These are phyloP conservation scores for Thysanoteuthis rhombus DNA, from an alignment of 2,888 invertebrate species.

Conservation along the genomic window DNA sequence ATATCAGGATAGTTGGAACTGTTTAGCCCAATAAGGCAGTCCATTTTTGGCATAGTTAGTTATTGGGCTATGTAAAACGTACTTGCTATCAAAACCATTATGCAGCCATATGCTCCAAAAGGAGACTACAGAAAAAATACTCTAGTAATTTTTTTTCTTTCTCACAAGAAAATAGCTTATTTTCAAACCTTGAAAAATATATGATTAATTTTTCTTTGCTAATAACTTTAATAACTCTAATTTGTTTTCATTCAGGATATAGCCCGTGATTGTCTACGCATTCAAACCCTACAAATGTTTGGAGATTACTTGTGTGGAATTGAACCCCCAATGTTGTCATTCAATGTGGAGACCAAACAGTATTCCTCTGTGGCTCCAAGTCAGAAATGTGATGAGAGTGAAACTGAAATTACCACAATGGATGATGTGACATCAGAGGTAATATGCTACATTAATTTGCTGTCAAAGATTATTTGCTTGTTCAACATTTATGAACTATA, in stretches of 20 bases:
- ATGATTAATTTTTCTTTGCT: neutral
- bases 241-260: slow-evolving; percentile 73
- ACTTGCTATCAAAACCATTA: too few species aligned
- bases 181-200: neutral
- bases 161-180: neutral
- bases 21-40: too few species aligned
- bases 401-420: slow-evolving; percentile 57
- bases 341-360: slow-evolving; percentile 58
- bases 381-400: slow-evolving; percentile 47
- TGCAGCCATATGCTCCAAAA: too few species aligned
- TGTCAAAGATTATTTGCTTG: neutral
- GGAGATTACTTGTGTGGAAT: slow-evolving; percentile 86
- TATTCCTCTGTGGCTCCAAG: slow-evolving; percentile 61
- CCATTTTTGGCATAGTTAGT: too few species aligned
- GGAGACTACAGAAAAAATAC: too few species aligned
- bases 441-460: neutral
- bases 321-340: slow-evolving; percentile 84
- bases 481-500: neutral
- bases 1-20: too few species aligned
- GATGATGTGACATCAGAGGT: slow-evolving; percentile 52
- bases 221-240: neutral
- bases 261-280: slow-evolving; percentile 79
- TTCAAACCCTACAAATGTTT: slow-evolving; percentile 81
- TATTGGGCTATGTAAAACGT: too few species aligned
- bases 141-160: neutral